A percentile compares a stretch with the other conserved stretches of the same genome.
phyloP scores from a whole-genome alignment of 1,140 invertebrate species.

The Halyomorpha halys region DNA sequence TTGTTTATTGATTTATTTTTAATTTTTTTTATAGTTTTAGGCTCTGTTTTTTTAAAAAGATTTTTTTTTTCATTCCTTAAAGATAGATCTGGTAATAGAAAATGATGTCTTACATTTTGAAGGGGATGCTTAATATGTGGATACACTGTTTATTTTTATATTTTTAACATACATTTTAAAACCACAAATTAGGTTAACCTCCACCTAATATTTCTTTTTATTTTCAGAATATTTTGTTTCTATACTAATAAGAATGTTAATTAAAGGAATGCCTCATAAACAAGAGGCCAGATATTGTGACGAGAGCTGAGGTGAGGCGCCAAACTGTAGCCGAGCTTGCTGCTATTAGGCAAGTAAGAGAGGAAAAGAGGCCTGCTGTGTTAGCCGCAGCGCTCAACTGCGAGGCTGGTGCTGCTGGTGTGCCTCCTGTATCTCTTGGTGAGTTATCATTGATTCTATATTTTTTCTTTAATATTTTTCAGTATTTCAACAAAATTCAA shows the following conservation, averaged over 20 bases:
- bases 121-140: too few species aligned
- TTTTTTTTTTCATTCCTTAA: too few species aligned
- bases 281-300: slow-evolving; percentile 32
- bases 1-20: too few species aligned
- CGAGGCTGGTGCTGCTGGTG: background rate
- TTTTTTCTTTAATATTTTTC: background rate
- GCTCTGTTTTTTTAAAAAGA: too few species aligned
- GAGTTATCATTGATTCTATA: background rate
- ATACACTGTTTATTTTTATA: too few species aligned
- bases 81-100: too few species aligned
- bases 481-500: too few species aligned
- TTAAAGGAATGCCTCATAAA: slow-evolving; percentile 30
- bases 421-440: slow-evolving; percentile 23
- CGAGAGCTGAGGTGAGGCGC: slow-evolving; percentile 29
- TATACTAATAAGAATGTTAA: background rate
- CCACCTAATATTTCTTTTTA: background rate
- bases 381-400: slow-evolving; percentile 9
- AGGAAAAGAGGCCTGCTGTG: slow-evolving; percentile 26
- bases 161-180: too few species aligned
- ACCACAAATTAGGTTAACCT: slow-evolving; percentile 19
- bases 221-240: too few species aligned
- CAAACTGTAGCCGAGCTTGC: slow-evolving; percentile 30
- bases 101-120: too few species aligned
- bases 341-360: slow-evolving; percentile 29
- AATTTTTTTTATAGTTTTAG: too few species aligned